phyloP scores from a whole-genome alignment of 2,888 invertebrate genomes.

The Serrognathus titanus region DNA sequence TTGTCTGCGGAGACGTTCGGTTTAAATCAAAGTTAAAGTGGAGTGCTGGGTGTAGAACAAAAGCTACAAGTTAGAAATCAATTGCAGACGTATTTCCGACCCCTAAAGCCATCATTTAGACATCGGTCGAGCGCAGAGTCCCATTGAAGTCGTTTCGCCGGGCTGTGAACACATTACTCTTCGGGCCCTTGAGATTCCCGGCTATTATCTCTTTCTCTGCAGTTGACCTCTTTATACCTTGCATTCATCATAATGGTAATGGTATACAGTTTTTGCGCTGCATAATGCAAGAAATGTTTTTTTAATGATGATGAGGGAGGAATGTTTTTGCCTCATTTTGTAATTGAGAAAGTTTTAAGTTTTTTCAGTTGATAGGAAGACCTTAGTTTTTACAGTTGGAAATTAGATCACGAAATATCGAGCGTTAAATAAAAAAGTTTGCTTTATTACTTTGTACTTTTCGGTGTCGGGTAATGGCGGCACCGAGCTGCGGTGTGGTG shows the following conservation, averaged over 20 bases:
- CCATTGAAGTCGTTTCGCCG: conserved; percentile 26
- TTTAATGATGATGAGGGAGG: no score
- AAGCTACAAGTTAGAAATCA: conserved; percentile 25
- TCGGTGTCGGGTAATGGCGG: no score
- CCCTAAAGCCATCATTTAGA: conserved; percentile 29
- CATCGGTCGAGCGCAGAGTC: conserved; percentile 25
- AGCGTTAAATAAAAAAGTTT: no score
- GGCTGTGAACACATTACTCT: conserved; percentile 28
- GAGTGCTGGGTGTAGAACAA: conserved; percentile 4
- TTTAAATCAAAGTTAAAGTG: conserved; percentile 3
- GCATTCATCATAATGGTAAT: neutral
- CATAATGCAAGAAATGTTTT: neutral
- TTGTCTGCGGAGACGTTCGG: neutral
- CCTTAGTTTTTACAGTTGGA: no score
- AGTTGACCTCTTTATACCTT: conserved; percentile 15
- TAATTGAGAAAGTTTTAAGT: no score
- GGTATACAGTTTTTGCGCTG: neutral
- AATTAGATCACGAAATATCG: no score
- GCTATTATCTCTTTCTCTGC: conserved; percentile 15
- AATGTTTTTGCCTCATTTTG: no score
- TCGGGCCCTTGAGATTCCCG: conserved; percentile 22
- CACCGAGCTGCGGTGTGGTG: no score
- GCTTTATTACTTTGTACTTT: no score
- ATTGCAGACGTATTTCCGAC: conserved; percentile 25
- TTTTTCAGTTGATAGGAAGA: no score